Base-by-base conservation (phyloP, 2,113 vertebrate genomes). In the Lepidothrix coronata region DNA sequence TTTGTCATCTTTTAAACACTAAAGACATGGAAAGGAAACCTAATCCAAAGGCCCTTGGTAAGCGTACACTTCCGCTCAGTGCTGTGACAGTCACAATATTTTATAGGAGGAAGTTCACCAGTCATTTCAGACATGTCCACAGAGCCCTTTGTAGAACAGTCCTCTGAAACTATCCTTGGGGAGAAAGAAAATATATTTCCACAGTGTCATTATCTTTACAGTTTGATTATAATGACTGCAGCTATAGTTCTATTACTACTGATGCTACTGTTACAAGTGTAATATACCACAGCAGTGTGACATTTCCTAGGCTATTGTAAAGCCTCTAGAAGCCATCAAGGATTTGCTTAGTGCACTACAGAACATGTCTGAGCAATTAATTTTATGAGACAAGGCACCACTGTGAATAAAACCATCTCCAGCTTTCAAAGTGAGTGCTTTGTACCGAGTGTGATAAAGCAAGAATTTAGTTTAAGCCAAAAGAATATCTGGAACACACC, bases 341-440 rank as follows among this genome's bases (percentile, higher is more conserved):
- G 84, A 93, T 95, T 95, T 97, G 65, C 86, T 93, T 76, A 92
- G 81, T 89, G 86, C 75, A 66, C 88, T 89, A 78, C 76, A 85
- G 95, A 78, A 95, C 86, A 85, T 82, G 66, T 79, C 74, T 85
- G 88, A 96, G 58, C 41, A 95, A 95, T 93, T 95, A 93, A 95
- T 96, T 96, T 96, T 92, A 92, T 89, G 37, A 93, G 86, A 96
- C 68, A 82, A 95, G 80, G 65, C 86, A 91, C 86, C 74, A 65
- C 73, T 94, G 92, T 82, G 95, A 95, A 95, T 93, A 91, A 86
- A 97, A 91, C 58, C 66, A 92, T 62, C 80, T 91, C 57, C 23
- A 89, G 66, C 22, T 93, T 91, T 93, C 91, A 76, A 79, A 96
- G 58, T 55, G 77, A 93, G 33, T 79, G 43, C 46, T 91, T 95